Base-by-base conservation (phyloP, 2,797 vertebrate species). In the Epinephelus awoara region DNA sequence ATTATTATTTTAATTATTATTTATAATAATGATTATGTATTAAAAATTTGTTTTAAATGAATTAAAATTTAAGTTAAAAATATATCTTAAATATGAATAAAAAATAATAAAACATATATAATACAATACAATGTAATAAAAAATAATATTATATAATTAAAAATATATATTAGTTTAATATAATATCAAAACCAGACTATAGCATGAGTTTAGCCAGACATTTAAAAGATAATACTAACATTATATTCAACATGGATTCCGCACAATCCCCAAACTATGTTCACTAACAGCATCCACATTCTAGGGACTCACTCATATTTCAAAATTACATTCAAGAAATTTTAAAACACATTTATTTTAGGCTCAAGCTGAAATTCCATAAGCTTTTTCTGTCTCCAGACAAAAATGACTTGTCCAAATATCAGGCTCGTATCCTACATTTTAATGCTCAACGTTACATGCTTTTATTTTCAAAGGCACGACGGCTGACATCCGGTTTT, bases 381-480 rank as follows among this genome's bases (percentile, higher is more conserved):
- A 1, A 19, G 3, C 9, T 18, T 7, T 6, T 2, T 23, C 1
- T 51, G 2, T 0, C 52, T 57, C 6, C 12, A n/a, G n/a, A 25
- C 27, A 6, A 29, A 6, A 9, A 42, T 34, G 47, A 0, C 19
- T 68, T 63, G 2, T 23, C 47, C 4, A 2, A 61, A 23, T 10
- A 1, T 7, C 25, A 27, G 10, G 2, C 6, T 1, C 1, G 1
- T 12, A 4, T 5, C 8, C 49, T 9, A 7, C 5, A 2, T 19
- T 12, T 6, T 6, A 25, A 52, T 38, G 5, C 13, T 0, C 6
- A 19, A 2, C 3, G n/a, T 44, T 19, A 5, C 0, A 4, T 55
- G 80, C 70, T 91, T 89, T 91, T 87, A 91, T 85, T 78, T 58
- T 66, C 56, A 2, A 46, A 47, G 46, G 54, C 2, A 0, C 21